Evolutionary conservation across 2,797 vertebrate species (phyloP), one percentile per base, ranked within the genome.

Genomic region (Bucorvus abyssinicus): DNA sequence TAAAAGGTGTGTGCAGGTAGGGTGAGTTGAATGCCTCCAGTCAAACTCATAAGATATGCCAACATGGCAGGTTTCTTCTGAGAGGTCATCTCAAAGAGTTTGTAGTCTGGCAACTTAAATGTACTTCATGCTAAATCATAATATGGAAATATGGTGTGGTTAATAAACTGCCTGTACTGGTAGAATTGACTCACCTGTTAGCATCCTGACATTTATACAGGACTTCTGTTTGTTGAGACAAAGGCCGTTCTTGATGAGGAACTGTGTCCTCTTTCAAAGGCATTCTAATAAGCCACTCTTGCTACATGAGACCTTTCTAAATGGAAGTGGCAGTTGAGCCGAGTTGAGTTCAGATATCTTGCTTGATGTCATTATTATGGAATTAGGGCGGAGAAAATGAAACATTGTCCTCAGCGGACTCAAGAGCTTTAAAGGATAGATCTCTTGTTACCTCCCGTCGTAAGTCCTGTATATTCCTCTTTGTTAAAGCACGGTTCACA

Each of bases 401-500:
- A 93, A 77, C 2, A 2, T 40, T 74, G 80, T 78, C 68, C 38
- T 89, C 70, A 30, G 42, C 84, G 68, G 34, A 63, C 71, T 94
- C 36, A 52, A 73, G 59, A 91, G 90, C 79, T 91, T 61, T 82
- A 49, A 79, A 82, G 73, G 60, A 75, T 34, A 49, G 44, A 60
- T 68, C 42, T 95, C 74, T 27, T 73, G 10, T 50, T 87, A 32
- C 44, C 30, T 87, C 53, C 53, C 0, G 5, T 93, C 29, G 0
- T 40, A 78, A 84, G 53, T 88, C 47, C 45, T 30, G 5, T 60
- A 30, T 69, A 81, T 85, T 94, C 65, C n/a, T 76, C 50, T 95
- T 97, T 76, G 87, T 87, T 94, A 93, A 95, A 95, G 56, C 56
- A 15, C 64, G 75, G 65, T 87, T 87, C 90, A 70, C 36, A 84